Percentiles rank a stretch among this genome's conserved stretches.
These are phyloP conservation scores for Rhinolophus ferrumequinum DNA, from an alignment of 2,113 vertebrate genomes.

Conservation along the genomic window DNA sequence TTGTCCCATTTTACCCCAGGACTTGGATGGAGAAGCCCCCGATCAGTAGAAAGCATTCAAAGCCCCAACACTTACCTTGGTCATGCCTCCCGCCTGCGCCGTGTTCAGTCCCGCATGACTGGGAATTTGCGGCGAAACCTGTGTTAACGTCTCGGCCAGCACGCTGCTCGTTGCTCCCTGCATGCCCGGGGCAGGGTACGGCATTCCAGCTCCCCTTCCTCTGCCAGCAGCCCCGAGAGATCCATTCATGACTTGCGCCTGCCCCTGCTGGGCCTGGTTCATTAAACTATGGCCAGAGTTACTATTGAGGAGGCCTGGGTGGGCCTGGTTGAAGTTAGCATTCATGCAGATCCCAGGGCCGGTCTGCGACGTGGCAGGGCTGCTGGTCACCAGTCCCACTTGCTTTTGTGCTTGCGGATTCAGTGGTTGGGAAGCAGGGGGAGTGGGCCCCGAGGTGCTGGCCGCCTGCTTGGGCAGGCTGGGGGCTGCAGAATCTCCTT, in stretches of 20 bases:
- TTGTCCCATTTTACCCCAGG: neutral
- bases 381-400: conserved; percentile 88
- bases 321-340: conserved; percentile 91
- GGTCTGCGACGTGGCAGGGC: conserved; percentile 89
- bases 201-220: conserved; percentile 92
- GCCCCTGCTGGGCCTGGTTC: conserved; percentile 91
- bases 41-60: neutral
- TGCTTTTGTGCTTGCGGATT: conserved; percentile 94
- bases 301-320: conserved; percentile 93
- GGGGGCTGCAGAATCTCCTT: conserved; percentile 86
- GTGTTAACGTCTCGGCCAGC: conserved; percentile 94
- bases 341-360: conserved; percentile 92
- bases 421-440: conserved; percentile 89
- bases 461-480: conserved; percentile 87
- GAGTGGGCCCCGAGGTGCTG: conserved; percentile 86
- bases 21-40: neutral
- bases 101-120: conserved; percentile 90
- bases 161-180: conserved; percentile 91
- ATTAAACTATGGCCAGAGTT: conserved; percentile 93
- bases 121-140: conserved; percentile 93
- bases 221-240: conserved; percentile 92
- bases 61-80: conserved; percentile 90
- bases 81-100: conserved; percentile 94
- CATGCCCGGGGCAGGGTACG: conserved; percentile 92
- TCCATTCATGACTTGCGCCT: conserved; percentile 96